Conservation (phyloP, 2,888 invertebrate species). For the Ernsta delagoae region DNA sequence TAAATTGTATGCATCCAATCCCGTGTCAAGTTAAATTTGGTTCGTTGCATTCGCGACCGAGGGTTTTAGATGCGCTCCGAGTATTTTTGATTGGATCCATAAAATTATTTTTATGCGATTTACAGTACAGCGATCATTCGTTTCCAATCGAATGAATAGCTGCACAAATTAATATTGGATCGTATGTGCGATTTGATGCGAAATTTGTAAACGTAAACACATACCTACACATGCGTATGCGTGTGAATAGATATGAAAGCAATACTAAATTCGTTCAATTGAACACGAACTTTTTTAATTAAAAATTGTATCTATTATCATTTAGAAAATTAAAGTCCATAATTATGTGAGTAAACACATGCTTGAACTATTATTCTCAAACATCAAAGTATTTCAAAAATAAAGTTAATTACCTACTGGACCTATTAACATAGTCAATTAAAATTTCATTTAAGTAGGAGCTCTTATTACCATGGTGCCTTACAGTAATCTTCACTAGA, state of each 20-base stretch:
- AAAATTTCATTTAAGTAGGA: too few relatives aligned
- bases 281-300: too few relatives aligned
- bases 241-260: background rate
- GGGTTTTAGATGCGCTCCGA: slow-evolving; percentile 49
- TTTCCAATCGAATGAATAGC: slow-evolving; percentile 29
- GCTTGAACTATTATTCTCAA: background rate
- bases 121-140: slow-evolving; percentile 19
- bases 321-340: too few relatives aligned
- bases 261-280: background rate
- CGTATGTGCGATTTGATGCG: slow-evolving; percentile 33
- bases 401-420: too few relatives aligned
- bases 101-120: slow-evolving; percentile 60
- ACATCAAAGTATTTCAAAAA: too few relatives aligned
- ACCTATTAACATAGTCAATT: too few relatives aligned
- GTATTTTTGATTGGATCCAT: slow-evolving; percentile 58
- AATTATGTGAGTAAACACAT: too few relatives aligned
- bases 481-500: too few relatives aligned
- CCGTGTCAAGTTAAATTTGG: slow-evolving; percentile 64
- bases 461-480: too few relatives aligned
- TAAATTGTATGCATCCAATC: slow-evolving; percentile 67
- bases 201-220: background rate
- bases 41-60: slow-evolving; percentile 60
- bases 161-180: slow-evolving; percentile 5
- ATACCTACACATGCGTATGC: background rate
- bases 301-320: too few relatives aligned